These are phyloP conservation scores for Apamea epomidion DNA, from an alignment of 2,888 invertebrate species.

Conservation along the genomic window DNA sequence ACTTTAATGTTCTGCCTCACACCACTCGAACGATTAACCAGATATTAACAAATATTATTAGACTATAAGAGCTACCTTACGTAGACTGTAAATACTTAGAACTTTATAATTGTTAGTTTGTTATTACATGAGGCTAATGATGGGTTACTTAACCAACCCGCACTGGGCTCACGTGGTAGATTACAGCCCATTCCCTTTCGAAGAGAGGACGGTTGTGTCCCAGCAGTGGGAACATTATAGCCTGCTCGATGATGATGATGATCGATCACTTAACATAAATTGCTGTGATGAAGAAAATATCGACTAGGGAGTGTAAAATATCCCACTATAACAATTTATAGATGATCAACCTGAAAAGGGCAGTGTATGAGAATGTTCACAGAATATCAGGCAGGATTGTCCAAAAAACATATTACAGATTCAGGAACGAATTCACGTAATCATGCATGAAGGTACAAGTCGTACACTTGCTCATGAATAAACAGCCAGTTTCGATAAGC, in stretches of 20 bases:
- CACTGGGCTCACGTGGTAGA: too few species aligned
- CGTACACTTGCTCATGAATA: conserved; percentile 1
- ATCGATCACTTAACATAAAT: not conserved
- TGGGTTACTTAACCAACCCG: not conserved
- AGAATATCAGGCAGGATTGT: too few species aligned
- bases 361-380: not conserved
- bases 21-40: conserved; percentile 59
- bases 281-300: not conserved
- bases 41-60: conserved; percentile 63
- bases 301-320: too few species aligned
- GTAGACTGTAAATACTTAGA: conserved; percentile 13
- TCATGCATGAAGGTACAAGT: not conserved
- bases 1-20: conserved; percentile 62
- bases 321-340: not conserved
- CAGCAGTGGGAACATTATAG: too few species aligned
- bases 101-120: conserved; percentile 5
- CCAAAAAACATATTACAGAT: not conserved
- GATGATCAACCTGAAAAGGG: not conserved
- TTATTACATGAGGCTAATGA: not conserved
- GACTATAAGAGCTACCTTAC: conserved; percentile 40
- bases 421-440: not conserved
- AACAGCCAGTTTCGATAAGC: not conserved
- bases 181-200: too few species aligned
- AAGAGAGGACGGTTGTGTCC: too few species aligned
- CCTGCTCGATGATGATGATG: not conserved